These are phyloP conservation scores for Spea bombifrons DNA, from an alignment of 2,113 vertebrate genomes.

Conservation along the genomic window DNA sequence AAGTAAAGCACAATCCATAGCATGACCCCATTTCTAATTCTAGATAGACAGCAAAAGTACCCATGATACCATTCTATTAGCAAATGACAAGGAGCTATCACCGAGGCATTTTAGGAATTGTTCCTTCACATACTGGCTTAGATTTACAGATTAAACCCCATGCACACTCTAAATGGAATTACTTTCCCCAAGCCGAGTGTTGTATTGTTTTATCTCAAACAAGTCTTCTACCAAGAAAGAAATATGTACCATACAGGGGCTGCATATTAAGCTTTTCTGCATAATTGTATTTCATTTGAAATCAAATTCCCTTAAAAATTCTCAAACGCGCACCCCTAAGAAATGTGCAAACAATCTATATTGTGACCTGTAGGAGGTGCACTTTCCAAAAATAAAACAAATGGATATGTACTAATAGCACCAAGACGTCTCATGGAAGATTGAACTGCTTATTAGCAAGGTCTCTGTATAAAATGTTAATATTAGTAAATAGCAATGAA, in stretches of 20 bases:
- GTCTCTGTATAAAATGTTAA: constrained; percentile 38
- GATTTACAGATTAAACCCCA: constrained; percentile 54
- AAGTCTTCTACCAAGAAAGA: background rate
- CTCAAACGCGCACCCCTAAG: background rate
- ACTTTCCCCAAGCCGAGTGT: background rate
- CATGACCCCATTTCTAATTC: constrained; percentile 13
- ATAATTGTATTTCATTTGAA: too few relatives aligned
- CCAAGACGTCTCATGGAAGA: background rate
- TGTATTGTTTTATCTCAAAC: constrained; percentile 3
- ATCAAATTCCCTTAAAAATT: background rate
- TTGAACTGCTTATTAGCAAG: background rate
- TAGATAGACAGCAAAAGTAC: constrained; percentile 8
- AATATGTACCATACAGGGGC: too few relatives aligned
- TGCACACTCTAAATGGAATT: background rate
- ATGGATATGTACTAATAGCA: background rate
- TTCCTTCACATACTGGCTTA: constrained; percentile 24
- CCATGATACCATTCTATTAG: background rate
- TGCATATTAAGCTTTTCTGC: too few relatives aligned
- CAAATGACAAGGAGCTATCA: background rate
- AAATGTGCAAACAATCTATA: constrained; percentile 14
- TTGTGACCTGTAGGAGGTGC: constrained; percentile 39
- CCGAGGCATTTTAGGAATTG: constrained; percentile 36
- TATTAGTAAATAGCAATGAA: constrained; percentile 47
- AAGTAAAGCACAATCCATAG: background rate
- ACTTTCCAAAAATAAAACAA: constrained; percentile 41